A percentile compares a stretch with the other conserved stretches of the same genome.
These are phyloP conservation scores for Zaprionus davidi DNA, from an alignment of 1,140 invertebrate species.

Conservation along the genomic window DNA sequence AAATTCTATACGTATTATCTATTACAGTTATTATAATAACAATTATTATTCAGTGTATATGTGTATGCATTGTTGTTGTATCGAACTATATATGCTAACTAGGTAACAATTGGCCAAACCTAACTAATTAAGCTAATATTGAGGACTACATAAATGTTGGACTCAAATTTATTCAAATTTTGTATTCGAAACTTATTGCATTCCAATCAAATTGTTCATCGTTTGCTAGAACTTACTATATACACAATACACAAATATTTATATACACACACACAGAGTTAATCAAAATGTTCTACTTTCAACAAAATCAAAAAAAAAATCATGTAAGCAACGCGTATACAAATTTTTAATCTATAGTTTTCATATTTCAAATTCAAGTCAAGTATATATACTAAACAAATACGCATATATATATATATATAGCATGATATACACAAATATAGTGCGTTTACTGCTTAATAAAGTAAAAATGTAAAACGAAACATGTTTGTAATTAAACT, in stretches of 20 bases:
- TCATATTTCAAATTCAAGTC: slow-evolving; percentile 62
- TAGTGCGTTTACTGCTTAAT: slow-evolving; percentile 24
- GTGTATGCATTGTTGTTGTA: slow-evolving; percentile 62
- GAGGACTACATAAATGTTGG: slow-evolving; percentile 11
- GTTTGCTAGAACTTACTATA: slow-evolving; percentile 51
- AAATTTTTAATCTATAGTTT: slow-evolving; percentile 74
- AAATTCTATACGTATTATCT: slow-evolving; percentile 54
- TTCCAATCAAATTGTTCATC: slow-evolving; percentile 62
- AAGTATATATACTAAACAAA: slow-evolving; percentile 36
- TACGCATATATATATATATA: slow-evolving; percentile 21
- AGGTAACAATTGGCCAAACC: slow-evolving; percentile 65
- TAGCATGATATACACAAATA: slow-evolving; percentile 26
- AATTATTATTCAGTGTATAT: slow-evolving; percentile 29
- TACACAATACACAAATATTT: slow-evolving; percentile 15
- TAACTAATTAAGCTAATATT: slow-evolving; percentile 57
- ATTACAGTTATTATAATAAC: slow-evolving; percentile 24
- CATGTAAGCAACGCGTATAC: slow-evolving; percentile 61
- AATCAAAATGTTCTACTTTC: slow-evolving; percentile 59
- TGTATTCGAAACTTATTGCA: slow-evolving; percentile 61
- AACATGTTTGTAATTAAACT: slow-evolving; percentile 58
- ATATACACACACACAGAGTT: slow-evolving; percentile 24
- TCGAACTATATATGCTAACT: slow-evolving; percentile 58
- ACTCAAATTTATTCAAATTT: slow-evolving; percentile 42
- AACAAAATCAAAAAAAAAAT: slow-evolving; percentile 58
- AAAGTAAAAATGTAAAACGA: slow-evolving; percentile 54